Evolutionary conservation across 2,888 invertebrate species (phyloP).

Genomic region (Crocallis elinguaria): DNA sequence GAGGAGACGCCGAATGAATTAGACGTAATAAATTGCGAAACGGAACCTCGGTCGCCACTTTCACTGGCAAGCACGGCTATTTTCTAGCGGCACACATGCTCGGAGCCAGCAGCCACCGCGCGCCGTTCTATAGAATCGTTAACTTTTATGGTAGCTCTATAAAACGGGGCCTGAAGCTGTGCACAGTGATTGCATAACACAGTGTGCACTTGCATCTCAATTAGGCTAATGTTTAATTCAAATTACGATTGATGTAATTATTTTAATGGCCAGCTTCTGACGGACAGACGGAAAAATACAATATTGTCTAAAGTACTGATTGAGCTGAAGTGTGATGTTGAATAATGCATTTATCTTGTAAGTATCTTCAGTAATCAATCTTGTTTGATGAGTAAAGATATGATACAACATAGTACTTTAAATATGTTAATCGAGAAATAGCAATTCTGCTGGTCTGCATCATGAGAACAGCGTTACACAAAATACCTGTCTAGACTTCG

Average conservation of each 20-base stretch:
- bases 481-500: conserved; percentile 82
- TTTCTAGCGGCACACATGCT: conserved; percentile 59
- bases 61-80: conserved; percentile 75
- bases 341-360: conserved; percentile 19
- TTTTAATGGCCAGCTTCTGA: conserved; percentile 22
- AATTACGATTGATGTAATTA: conserved; percentile 26
- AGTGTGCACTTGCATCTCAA: conserved; percentile 33
- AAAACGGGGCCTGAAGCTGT: conserved; percentile 47
- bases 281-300: conserved; percentile 11
- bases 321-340: conserved; percentile 11
- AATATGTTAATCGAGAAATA: conserved; percentile 52
- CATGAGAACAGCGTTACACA: conserved; percentile 68
- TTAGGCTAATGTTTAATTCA: conserved; percentile 32
- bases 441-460: conserved; percentile 68
- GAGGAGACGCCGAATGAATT: conserved; percentile 46
- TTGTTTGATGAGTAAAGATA: neutral
- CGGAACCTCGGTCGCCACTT: conserved; percentile 75
- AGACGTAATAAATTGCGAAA: conserved; percentile 69
- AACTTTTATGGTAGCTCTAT: conserved; percentile 62
- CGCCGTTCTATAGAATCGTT: conserved; percentile 56
- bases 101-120: conserved; percentile 34
- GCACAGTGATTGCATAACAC: conserved; percentile 54
- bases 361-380: conserved; percentile 25
- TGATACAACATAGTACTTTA: too few relatives aligned
- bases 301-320: neutral